Conservation (phyloP, 2,113 vertebrate genomes). For the Dasypus novemcinctus region DNA sequence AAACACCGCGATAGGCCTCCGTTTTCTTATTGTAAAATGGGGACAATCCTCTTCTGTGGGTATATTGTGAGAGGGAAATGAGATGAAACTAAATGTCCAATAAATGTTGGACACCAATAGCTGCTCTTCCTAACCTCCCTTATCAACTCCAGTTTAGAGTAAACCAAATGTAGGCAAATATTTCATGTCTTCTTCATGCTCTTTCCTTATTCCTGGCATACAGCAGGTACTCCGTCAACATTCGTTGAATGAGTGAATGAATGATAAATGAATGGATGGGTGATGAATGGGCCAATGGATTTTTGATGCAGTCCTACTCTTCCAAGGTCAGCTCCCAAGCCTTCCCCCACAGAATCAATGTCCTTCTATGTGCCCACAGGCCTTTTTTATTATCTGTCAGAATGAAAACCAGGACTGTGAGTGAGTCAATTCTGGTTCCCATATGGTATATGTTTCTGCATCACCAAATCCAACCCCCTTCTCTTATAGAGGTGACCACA, state of each 20-base stretch:
- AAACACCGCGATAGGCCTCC: neutral
- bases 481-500: neutral
- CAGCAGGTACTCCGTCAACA: neutral
- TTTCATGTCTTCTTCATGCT: neutral
- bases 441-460: neutral
- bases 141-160: neutral
- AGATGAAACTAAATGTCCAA: neutral
- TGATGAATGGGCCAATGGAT: neutral
- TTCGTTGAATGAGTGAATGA: slow-evolving; percentile 12
- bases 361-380: neutral
- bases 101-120: neutral
- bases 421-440: neutral
- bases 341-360: slow-evolving; percentile 35
- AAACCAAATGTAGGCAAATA: neutral
- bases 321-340: neutral
- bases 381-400: neutral
- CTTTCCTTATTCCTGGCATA: neutral
- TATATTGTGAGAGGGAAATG: neutral
- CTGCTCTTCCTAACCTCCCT: neutral
- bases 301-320: neutral
- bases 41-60: neutral
- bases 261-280: neutral
- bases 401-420: neutral
- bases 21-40: neutral
- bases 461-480: neutral